Evolutionary conservation across 1,140 invertebrate species (phyloP).

Genomic region (Sinonovacula constricta): DNA sequence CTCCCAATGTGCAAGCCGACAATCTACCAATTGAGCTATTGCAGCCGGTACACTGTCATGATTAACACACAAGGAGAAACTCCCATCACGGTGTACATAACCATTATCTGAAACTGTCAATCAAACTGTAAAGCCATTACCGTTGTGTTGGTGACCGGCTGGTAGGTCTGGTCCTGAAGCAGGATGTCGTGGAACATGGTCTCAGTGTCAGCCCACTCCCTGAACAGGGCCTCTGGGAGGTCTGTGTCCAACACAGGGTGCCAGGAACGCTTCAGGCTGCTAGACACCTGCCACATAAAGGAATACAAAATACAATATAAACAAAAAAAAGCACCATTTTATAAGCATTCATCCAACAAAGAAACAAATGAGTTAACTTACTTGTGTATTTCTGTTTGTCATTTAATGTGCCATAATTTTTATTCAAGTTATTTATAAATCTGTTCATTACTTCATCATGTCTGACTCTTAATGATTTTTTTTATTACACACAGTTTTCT

Average conservation of each 20-base stretch:
- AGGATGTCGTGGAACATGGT: slow-evolving; percentile 72
- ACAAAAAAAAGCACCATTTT: not conserved
- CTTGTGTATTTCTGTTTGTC: too few species aligned
- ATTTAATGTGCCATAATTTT: slow-evolving; percentile 2
- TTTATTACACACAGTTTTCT: too few species aligned
- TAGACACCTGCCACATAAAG: slow-evolving; percentile 33
- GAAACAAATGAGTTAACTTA: not conserved
- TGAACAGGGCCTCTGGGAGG: slow-evolving; percentile 70
- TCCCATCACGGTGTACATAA: too few species aligned
- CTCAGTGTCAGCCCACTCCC: slow-evolving; percentile 74
- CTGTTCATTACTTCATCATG: not conserved
- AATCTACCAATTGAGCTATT: too few species aligned
- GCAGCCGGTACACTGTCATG: too few species aligned
- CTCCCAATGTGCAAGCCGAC: too few species aligned
- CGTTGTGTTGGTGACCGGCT: too few species aligned
- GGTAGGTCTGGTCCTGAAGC: slow-evolving; percentile 51
- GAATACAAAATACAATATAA: not conserved
- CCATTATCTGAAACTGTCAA: too few species aligned
- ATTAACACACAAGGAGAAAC: too few species aligned
- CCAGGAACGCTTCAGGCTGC: slow-evolving; percentile 67
- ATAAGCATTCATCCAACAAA: not conserved
- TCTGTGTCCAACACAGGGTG: slow-evolving; percentile 65
- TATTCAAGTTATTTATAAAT: not conserved
- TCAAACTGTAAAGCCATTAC: too few species aligned
- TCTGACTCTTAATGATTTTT: not conserved